Evolutionary conservation across 2,797 vertebrate genomes (phyloP), one percentile per base, ranked within the genome.

Genomic region (Linurgus olivaceus): DNA sequence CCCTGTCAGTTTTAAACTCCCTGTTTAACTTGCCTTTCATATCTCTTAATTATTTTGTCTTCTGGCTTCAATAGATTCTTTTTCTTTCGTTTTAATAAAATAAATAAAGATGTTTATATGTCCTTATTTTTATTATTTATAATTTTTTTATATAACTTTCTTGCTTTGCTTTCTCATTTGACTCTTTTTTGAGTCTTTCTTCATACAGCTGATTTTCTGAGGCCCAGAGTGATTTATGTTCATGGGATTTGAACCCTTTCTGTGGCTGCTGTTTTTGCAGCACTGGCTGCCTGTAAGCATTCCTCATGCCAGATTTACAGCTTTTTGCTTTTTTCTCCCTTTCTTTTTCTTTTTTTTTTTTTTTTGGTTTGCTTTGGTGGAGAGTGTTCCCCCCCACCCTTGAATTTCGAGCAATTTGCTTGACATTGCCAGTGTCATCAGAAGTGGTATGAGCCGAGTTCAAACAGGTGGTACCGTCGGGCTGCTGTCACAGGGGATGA

Each of bases 391-490:
- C 31, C 29, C 58, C 12, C 19, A 31, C 14, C 9, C 68, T 37
- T 54, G 65, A 87, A 91, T 89, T 79, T 51, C 2, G 3, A 31
- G 74, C 31, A 7, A 44, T 45, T 31, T 42, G 14, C 61, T 79
- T 96, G 94, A 95, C 87, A 91, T 90, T 96, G 87, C 74, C 31
- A 24, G 74, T 91, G 71, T 73, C 71, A 90, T 52, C 74, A 76
- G 66, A 50, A 87, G 74, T 66, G 48, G 51, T 73, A 87, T 0
- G 23, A 86, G n/a, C 65, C 15, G 50, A 94, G 84, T 86, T 94
- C 72, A 77, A 86, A 93, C 94, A 95, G 92, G 79, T 95, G 92
- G 73, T 54, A 83, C 48, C 2, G 28, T 84, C 12, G 25, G 50
- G 67, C 71, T 55, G 71, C 85, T 93, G 55, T 92, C 81, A 65